Conservation (phyloP, 2,113 vertebrate species). For the Gymnorhina tibicen region DNA sequence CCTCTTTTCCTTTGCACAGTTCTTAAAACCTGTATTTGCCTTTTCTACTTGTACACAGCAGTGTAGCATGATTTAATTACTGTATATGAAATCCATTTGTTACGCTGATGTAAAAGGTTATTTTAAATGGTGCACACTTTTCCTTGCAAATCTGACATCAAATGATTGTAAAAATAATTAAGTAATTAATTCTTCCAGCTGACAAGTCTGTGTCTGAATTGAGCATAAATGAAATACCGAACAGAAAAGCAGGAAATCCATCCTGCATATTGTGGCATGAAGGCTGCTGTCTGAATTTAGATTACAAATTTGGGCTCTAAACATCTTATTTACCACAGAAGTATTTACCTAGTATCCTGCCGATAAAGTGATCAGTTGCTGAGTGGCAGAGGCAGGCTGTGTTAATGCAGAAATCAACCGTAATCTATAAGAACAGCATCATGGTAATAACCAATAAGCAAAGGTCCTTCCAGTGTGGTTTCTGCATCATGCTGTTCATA, state of each 20-base stretch:
- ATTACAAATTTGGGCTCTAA: neutral
- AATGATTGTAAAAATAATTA: slow-evolving; percentile 19
- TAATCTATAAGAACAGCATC: neutral
- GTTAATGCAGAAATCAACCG: neutral
- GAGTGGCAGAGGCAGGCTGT: neutral
- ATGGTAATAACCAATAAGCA: neutral
- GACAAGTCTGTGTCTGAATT: neutral
- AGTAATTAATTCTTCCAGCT: neutral
- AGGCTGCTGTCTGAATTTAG: neutral
- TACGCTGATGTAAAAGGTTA: neutral
- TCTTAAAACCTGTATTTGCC: neutral
- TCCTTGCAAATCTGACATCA: neutral
- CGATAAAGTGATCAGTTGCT: neutral
- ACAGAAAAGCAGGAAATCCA: neutral
- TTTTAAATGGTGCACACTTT: neutral
- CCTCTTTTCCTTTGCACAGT: neutral
- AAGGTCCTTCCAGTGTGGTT: neutral
- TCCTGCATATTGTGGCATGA: neutral
- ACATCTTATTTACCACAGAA: neutral
- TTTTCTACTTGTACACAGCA: neutral
- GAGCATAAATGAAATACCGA: neutral
- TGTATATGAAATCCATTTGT: neutral
- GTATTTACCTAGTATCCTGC: neutral
- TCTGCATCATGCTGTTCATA: neutral
- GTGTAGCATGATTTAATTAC: neutral